These are phyloP conservation scores for Phenganax subtilis DNA, from an alignment of 92 coral and sea anemone species.

Conservation along the genomic window DNA sequence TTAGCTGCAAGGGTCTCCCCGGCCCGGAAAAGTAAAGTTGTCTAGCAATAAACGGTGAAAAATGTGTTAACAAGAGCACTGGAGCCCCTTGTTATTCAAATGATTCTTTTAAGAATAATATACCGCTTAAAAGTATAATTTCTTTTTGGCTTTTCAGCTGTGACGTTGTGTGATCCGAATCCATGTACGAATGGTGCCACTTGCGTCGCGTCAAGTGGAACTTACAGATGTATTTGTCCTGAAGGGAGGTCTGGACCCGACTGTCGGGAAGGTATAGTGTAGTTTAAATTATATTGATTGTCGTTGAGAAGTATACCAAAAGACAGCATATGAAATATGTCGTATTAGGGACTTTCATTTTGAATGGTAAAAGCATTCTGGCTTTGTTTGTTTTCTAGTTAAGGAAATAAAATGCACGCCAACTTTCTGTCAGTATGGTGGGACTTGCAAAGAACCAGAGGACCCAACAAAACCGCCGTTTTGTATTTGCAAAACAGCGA, in stretches of 20 bases:
- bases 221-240: constrained; percentile 62
- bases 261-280: constrained; percentile 57
- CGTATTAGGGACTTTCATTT: background rate
- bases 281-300: background rate
- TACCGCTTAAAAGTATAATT: background rate
- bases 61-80: background rate
- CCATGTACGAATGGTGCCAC: constrained; percentile 57
- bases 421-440: constrained; percentile 73
- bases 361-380: background rate
- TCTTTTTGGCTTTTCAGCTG: constrained; percentile 4
- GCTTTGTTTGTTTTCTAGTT: constrained; percentile 18
- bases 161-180: constrained; percentile 41
- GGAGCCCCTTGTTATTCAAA: background rate
- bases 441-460: constrained; percentile 62
- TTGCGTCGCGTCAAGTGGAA: constrained; percentile 22
- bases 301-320: background rate
- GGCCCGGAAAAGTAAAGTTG: too few species aligned
- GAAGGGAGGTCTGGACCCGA: constrained; percentile 59
- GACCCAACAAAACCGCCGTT: constrained; percentile 47
- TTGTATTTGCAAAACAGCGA: constrained; percentile 58
- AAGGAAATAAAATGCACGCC: constrained; percentile 48
- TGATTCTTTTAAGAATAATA: background rate
- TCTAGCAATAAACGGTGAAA: too few species aligned
- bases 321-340: background rate
- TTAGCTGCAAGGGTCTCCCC: too few species aligned